Percentiles rank a stretch among this genome's conserved stretches.
phyloP scores from a whole-genome alignment of 2,113 vertebrate genomes.

The Microcebus tavaratra region DNA sequence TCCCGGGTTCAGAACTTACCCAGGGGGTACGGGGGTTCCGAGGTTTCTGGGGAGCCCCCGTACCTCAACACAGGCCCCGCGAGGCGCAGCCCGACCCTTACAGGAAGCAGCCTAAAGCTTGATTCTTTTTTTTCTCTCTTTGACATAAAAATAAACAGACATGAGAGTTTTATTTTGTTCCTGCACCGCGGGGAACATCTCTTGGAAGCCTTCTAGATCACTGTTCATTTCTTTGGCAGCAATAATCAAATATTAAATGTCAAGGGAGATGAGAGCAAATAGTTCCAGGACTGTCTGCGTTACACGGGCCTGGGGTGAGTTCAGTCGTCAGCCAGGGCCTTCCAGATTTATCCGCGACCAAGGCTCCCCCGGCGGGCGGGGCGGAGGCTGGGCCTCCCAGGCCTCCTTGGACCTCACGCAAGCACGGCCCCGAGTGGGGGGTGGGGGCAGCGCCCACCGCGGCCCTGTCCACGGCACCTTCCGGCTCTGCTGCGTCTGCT shows the following conservation, averaged over 20 bases:
- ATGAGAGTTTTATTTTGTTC: neutral
- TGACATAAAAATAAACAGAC: neutral
- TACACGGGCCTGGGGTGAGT: neutral
- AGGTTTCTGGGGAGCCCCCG: rapidly evolving
- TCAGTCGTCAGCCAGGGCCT: neutral
- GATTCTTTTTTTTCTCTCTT: neutral
- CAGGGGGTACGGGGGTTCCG: neutral
- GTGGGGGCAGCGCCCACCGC: rapidly evolving
- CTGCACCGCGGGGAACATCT: neutral
- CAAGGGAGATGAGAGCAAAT: neutral
- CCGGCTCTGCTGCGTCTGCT: neutral
- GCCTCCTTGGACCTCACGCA: neutral
- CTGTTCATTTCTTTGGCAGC: neutral
- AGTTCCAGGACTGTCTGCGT: neutral
- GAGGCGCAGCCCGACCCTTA: neutral
- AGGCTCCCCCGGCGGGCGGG: neutral
- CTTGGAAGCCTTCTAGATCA: neutral
- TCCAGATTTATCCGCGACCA: neutral
- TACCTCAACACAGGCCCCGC: rapidly evolving
- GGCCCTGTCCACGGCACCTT: rapidly evolving
- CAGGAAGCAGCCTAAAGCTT: neutral
- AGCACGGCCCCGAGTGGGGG: too few relatives aligned
- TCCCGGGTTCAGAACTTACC: neutral
- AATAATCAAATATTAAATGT: neutral
- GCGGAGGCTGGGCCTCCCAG: neutral